Percentiles rank a stretch among this genome's conserved stretches.
Evolutionary conservation across 2,888 invertebrate genomes (phyloP).

Genomic region (Volucella inanis): DNA sequence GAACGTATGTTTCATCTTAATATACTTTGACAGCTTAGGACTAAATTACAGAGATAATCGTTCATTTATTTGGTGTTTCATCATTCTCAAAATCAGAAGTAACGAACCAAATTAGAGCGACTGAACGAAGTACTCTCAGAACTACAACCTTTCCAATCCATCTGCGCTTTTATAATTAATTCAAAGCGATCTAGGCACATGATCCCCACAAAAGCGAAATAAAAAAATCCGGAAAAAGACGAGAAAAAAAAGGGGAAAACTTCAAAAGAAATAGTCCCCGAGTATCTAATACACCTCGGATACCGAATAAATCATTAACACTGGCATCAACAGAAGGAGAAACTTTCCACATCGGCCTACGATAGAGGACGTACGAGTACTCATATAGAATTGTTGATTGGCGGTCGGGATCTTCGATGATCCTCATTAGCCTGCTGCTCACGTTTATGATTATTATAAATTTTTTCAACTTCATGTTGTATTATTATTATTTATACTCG

Average conservation of each 20-base stretch:
- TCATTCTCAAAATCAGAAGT: not conserved
- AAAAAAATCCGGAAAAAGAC: conserved; percentile 13
- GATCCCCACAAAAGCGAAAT: conserved; percentile 17
- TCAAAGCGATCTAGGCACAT: conserved; percentile 65
- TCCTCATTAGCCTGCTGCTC: conserved; percentile 72
- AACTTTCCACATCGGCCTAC: conserved; percentile 13
- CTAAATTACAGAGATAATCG: conserved; percentile 26
- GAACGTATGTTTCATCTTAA: not conserved
- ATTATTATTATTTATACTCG: not conserved
- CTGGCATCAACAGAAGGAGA: conserved; percentile 40
- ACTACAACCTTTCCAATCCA: conserved; percentile 20
- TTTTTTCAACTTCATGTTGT: conserved; percentile 25
- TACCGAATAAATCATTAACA: conserved; percentile 67
- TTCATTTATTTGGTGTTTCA: conserved; percentile 32
- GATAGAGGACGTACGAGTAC: conserved; percentile 7
- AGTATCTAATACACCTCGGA: conserved; percentile 65
- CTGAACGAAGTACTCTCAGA: conserved; percentile 18
- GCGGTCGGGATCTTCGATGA: conserved; percentile 73
- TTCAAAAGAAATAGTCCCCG: conserved; percentile 54
- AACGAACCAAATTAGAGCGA: not conserved
- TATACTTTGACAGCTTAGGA: not conserved
- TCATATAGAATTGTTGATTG: conserved; percentile 65
- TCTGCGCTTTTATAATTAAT: conserved; percentile 52
- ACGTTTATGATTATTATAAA: conserved; percentile 72
- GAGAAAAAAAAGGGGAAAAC: conserved; percentile 40